Conservation (phyloP, 2,888 invertebrate species). For the Nebria salina region DNA sequence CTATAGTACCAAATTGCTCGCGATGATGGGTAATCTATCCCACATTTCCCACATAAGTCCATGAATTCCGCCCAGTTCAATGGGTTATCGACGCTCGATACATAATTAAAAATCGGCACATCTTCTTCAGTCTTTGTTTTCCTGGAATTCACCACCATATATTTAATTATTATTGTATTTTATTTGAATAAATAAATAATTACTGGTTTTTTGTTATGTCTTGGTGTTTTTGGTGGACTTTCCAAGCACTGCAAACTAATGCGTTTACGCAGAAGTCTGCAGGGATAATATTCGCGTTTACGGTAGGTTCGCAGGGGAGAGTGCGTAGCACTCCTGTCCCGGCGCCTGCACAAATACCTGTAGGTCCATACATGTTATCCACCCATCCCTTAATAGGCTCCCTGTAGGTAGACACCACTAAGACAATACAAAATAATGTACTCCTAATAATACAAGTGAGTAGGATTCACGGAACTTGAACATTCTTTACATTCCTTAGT, state of each 20-base stretch:
- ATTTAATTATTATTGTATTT: too few species aligned
- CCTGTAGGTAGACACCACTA: constrained; percentile 74
- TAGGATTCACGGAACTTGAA: too few species aligned
- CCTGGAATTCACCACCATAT: neutral
- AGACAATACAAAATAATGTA: constrained; percentile 47
- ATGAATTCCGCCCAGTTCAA: constrained; percentile 78
- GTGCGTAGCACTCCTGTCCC: constrained; percentile 78
- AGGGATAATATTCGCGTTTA: constrained; percentile 79
- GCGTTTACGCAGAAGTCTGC: constrained; percentile 86
- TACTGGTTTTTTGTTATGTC: neutral
- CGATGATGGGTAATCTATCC: constrained; percentile 66
- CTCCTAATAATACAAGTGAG: too few species aligned
- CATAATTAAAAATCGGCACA: constrained; percentile 83
- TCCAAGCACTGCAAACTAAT: constrained; percentile 81
- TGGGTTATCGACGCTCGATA: constrained; percentile 82
- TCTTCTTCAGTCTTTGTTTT: constrained; percentile 54
- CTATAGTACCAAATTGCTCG: constrained; percentile 75
- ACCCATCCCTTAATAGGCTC: constrained; percentile 88
- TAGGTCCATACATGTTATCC: constrained; percentile 91
- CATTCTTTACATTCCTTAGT: too few species aligned
- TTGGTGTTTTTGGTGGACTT: constrained; percentile 62
- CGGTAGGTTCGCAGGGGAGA: constrained; percentile 74
- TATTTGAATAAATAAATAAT: constrained; percentile 57
- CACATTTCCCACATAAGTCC: constrained; percentile 66
- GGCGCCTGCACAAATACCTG: constrained; percentile 76